Evolutionary conservation across 2,113 vertebrate species (phyloP), one percentile per base, ranked within the genome.

Genomic region (Mesoclemmys tuberculata): DNA sequence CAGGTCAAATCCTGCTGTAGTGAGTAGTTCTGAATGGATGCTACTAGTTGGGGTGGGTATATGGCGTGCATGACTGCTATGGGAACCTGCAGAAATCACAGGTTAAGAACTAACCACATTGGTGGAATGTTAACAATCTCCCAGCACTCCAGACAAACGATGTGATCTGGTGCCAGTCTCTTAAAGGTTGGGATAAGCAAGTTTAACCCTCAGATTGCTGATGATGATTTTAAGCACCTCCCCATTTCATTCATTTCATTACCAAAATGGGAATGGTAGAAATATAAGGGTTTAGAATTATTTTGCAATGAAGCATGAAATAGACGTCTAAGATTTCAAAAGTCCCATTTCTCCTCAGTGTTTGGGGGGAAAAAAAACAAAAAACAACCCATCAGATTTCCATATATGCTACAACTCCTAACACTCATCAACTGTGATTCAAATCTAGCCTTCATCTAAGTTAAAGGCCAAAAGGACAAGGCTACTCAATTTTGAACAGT

Each of bases 1-100:
- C 98, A 99, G 98, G 98, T 98, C 98, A 98, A 98, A 97, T 98
- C 98, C 98, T 98, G 97, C 98, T 98, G 98, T 98, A 98, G 98
- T 96, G 96, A 98, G 97, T 98, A 98, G 98, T 98, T 98, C 97
- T 97, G 98, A 98, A 98, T 97, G 97, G 98, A 98, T 2, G 4
- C 95, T 97, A 41, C 96, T 89, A 96, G 95, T 92, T 38, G 96
- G 95, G 96, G 85, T 88, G 93, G 97, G 96, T 96, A 74, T 93
- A 46, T 54, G 78, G 93, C 97, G 91, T 95, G 97, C 97, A 94
- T 97, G 98, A 97, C 2, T 5, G 93, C 96, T 97, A 96, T 88
- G 84, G 83, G 90, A 96, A 94, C 94, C 90, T 91, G 90, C 96
- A 94, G 95, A 89, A 85, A 87, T 94, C 93, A 88, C 97, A 95